Conservation (phyloP, 2,113 vertebrate species). For the Erythrolamprus reginae region DNA sequence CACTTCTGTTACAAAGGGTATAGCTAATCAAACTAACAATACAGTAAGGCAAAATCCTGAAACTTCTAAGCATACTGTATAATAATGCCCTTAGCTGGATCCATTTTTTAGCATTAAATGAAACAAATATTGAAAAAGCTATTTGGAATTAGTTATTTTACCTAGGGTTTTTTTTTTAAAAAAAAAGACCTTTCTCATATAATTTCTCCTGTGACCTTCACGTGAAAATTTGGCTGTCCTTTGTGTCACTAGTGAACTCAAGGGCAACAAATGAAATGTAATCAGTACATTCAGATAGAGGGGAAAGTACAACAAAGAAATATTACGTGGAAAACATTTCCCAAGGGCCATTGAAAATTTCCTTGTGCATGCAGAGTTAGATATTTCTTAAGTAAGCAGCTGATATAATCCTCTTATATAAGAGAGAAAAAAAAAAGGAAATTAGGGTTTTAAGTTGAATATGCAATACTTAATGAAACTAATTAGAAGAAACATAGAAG, state of each 20-base stretch:
- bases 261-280: constrained; percentile 78
- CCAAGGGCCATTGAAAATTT: not conserved
- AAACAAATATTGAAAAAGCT: not conserved
- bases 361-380: not conserved
- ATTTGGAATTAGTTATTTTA: not conserved
- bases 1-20: not conserved
- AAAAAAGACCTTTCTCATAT: constrained; percentile 35
- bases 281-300: constrained; percentile 42
- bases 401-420: not conserved
- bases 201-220: constrained; percentile 74
- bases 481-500: no score
- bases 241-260: constrained; percentile 75
- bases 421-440: not conserved
- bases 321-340: not conserved
- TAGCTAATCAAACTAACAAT: not conserved
- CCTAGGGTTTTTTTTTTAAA: not conserved
- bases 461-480: not conserved
- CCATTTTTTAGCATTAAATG: not conserved
- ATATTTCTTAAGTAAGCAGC: not conserved
- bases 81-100: not conserved
- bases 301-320: not conserved
- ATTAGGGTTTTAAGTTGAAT: not conserved
- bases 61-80: not conserved
- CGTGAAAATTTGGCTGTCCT: constrained; percentile 67
- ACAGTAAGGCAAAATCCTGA: not conserved